These are phyloP conservation scores for Archaeoteleia sp. DNA, from an alignment of 2,888 invertebrate species.

Conservation along the genomic window DNA sequence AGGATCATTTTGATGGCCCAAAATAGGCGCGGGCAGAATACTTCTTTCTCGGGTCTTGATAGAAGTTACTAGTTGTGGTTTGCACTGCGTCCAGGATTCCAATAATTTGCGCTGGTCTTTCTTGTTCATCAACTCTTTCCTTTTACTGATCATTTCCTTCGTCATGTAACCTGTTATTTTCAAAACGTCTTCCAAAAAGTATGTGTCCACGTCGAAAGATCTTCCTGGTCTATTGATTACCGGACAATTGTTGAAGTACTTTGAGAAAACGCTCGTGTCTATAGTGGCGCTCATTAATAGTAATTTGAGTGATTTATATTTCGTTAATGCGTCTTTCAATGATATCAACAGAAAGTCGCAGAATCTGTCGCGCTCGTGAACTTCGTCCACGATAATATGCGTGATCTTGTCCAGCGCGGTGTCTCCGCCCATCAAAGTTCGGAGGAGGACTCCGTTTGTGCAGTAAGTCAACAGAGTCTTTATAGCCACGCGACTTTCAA, in stretches of 20 bases:
- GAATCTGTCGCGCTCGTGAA: conserved; percentile 95
- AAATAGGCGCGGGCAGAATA: conserved; percentile 63
- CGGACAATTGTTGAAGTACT: conserved; percentile 89
- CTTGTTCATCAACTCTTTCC: conserved; percentile 68
- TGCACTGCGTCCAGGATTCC: conserved; percentile 73
- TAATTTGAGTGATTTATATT: conserved; percentile 84
- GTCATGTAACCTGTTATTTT: conserved; percentile 78
- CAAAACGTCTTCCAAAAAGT: conserved; percentile 88
- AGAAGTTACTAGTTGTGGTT: conserved; percentile 52
- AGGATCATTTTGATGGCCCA: conserved; percentile 67
- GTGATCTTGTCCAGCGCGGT: conserved; percentile 83
- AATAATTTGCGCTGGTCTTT: conserved; percentile 71
- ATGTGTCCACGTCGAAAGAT: conserved; percentile 83
- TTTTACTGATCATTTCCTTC: conserved; percentile 74
- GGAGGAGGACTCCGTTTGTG: conserved; percentile 91
- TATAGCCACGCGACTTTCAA: conserved; percentile 89
- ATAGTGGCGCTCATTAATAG: conserved; percentile 97
- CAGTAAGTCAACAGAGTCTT: conserved; percentile 91
- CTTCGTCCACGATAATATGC: conserved; percentile 94
- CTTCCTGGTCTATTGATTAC: conserved; percentile 87
- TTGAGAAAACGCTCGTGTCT: conserved; percentile 85
- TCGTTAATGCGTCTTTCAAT: conserved; percentile 83
- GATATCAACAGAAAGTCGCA: conserved; percentile 94
- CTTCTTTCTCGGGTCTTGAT: conserved; percentile 56
- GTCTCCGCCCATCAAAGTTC: conserved; percentile 90